Evolutionary conservation across 1,140 invertebrate species (phyloP), one percentile per base, ranked within the genome.

Genomic region (Eurytemora carolleeae): DNA sequence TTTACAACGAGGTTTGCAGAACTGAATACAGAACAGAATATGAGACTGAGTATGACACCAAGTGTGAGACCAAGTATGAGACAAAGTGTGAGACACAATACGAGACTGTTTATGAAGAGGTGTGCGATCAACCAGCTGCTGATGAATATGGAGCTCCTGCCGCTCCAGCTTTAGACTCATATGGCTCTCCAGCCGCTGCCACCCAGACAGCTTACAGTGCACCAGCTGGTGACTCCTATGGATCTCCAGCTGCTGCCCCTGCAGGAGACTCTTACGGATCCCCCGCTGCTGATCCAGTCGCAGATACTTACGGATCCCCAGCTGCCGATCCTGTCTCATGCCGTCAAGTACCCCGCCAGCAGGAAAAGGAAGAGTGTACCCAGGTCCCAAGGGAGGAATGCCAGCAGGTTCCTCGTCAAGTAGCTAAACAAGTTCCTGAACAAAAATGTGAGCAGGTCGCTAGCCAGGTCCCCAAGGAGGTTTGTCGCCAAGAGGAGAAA

Each of bases 61-160:
- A 31, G 22, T 61, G 59, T 22, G 21, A 24, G 1, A 61, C 59
- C 31, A 61, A 21, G 21, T 61, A 61, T 18, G 59, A 61, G 53
- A 15, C 21, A 55, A 53, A 55, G 17, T 61, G 59, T 22, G 31
- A 61, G 24, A 53, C 53, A 1, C 59, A 61, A 23, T 61, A 61
- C 59, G 59, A 61, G 21, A 61, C 59, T 20, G 59, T 55, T 18
- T 61, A 31, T 44, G 59, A 61, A 53, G 22, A 61, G 24, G 26
- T 61, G 22, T 61, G 59, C 19, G 59, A 61, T 18, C 18, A 61
- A n/a, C 24, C 59, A 15, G n/a, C 16, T n/a, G 3, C 3, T 17
- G 59, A 61, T 18, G 26, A 18, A 15, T 61, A 61, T 23, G 59
- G 59, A 16, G 22, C 59, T 59, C 59, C 59, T 19, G 2, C 53